phyloP scores from a whole-genome alignment of 2,888 invertebrate genomes.

The Heliconius cydno region DNA sequence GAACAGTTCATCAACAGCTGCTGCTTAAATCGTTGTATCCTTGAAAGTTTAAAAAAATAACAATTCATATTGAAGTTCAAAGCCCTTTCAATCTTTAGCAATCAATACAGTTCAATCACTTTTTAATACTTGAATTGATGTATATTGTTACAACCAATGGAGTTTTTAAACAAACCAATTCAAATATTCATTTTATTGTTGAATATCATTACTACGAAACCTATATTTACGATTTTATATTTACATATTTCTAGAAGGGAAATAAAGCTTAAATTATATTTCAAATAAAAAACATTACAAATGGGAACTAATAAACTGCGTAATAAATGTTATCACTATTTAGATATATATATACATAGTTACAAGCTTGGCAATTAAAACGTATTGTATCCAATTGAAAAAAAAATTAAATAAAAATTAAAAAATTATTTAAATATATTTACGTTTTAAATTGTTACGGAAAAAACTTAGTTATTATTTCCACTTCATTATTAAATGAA shows the following conservation, averaged over 20 bases:
- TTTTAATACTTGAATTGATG: background rate
- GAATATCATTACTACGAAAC: slow-evolving; percentile 31
- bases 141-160: background rate
- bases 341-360: background rate
- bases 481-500: background rate
- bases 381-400: background rate
- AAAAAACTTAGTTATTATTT: background rate
- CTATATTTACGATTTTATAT: slow-evolving; percentile 4
- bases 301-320: background rate
- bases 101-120: slow-evolving; percentile 6
- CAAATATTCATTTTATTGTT: background rate
- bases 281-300: background rate
- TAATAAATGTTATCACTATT: background rate
- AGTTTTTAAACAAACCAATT: background rate
- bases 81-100: slow-evolving; percentile 55
- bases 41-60: slow-evolving; percentile 15
- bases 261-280: slow-evolving; percentile 20
- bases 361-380: background rate
- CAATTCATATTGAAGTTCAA: slow-evolving; percentile 59
- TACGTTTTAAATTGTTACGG: background rate
- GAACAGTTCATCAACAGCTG: slow-evolving; percentile 65
- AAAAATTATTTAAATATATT: background rate
- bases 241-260: slow-evolving; percentile 34
- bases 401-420: too few relatives aligned
- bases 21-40: slow-evolving; percentile 44